Base-by-base conservation (phyloP, 2,888 invertebrate genomes). In the Globia sparganii region DNA sequence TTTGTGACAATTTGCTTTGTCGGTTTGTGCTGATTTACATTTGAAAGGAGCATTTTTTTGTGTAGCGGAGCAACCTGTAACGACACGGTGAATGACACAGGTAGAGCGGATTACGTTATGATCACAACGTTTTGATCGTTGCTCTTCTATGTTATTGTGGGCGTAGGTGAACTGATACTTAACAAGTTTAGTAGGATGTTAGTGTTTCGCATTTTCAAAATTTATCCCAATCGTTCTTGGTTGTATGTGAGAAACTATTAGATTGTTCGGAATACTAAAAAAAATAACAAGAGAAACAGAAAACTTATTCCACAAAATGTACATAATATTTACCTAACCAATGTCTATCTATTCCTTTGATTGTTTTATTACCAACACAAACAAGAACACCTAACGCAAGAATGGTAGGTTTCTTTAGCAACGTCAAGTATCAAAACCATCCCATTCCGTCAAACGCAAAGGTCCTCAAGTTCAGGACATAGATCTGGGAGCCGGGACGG, bases 1-100 rank as follows among this genome's bases (percentile, higher is more conserved):
- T 96, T 96, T 96, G 96, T 96, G 96, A 96, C 96, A 96, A 96
- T 96, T 96, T 96, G 96, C 96, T 96, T 96, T 96, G 96, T 96
- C 96, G 96, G 96, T 95, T 94, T 92, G 91, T 94, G 92, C 93
- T 92, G 94, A 96, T 96, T 96, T 96, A 96, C 96, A 96, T 96
- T 96, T 96, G 94, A 96, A 96, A 95, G 91, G 93, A 90, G 91
- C 76, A 77, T 87, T 88, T 94, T 95, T 95, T 96, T 94, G 93
- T 93, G 88, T 90, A 92, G 90, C 90, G 90, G 90, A 92, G 93
- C 94, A 94, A 95, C 96, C 96, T 96, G 96, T 94, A 94, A 93
- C 93, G 94, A 94, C 95, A 94, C 93, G 94, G 95, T 95, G 95
- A 95, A 94, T 94, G 95, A 95, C 95, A 95, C 95, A 95, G 95